phyloP scores from a whole-genome alignment of 2,888 invertebrate species.

The Macaria liturata region DNA sequence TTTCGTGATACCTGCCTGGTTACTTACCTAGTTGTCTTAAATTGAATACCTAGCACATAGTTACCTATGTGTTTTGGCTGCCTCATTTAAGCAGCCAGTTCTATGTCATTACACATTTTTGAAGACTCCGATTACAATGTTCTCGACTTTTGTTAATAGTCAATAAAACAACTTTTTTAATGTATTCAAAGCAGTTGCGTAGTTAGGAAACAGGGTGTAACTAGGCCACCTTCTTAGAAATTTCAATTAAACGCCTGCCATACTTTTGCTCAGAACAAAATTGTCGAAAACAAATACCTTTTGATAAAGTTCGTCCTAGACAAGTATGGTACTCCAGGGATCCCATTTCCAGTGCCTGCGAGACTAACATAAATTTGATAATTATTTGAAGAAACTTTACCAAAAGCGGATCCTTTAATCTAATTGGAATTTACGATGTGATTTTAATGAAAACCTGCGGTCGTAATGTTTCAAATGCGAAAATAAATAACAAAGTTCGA shows the following conservation, averaged over 20 bases:
- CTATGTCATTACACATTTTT: too few species aligned
- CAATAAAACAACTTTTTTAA: too few species aligned
- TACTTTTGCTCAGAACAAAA: conserved; percentile 2
- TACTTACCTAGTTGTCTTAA: too few species aligned
- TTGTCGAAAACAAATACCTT: conserved; percentile 21
- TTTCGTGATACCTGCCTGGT: too few species aligned
- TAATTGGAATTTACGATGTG: conserved; percentile 44
- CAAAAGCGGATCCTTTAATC: conserved; percentile 41
- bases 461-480: conserved; percentile 30
- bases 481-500: conserved; percentile 33
- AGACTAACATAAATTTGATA: conserved; percentile 44
- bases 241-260: conserved; percentile 3
- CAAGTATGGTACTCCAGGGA: conserved; percentile 2
- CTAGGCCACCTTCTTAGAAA: too few species aligned
- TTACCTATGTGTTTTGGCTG: too few species aligned
- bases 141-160: too few species aligned
- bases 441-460: conserved; percentile 42
- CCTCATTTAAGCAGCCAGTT: too few species aligned
- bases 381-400: conserved; percentile 48
- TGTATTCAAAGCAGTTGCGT: too few species aligned
- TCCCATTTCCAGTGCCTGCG: conserved; percentile 27
- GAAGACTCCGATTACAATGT: too few species aligned
- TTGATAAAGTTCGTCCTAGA: conserved; percentile 29
- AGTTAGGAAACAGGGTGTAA: too few species aligned
- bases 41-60: too few species aligned